phyloP scores from a whole-genome alignment of 2,888 invertebrate genomes.

The Sepiola atlantica region DNA sequence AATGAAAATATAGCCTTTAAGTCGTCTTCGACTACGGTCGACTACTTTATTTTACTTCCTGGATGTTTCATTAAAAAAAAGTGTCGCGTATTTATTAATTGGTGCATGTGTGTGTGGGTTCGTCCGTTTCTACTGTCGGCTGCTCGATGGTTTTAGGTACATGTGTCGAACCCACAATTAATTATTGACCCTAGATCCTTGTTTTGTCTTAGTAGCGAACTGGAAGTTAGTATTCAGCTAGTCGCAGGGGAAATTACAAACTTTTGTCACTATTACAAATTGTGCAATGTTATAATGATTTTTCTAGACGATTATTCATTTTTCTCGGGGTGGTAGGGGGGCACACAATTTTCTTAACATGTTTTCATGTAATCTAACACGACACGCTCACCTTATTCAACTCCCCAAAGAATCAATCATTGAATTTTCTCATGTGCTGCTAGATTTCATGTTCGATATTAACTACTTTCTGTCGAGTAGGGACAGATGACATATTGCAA shows the following conservation, averaged over 20 bases:
- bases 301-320: too few species aligned
- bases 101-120: too few species aligned
- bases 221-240: background rate
- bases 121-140: too few species aligned
- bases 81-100: too few species aligned
- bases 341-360: background rate
- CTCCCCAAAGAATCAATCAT: background rate
- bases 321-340: too few species aligned
- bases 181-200: background rate
- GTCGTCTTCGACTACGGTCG: too few species aligned
- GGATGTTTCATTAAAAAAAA: too few species aligned
- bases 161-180: background rate
- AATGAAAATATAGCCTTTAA: too few species aligned
- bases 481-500: background rate
- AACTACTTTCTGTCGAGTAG: background rate
- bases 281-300: background rate
- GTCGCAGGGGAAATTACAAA: background rate
- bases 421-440: background rate
- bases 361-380: background rate
- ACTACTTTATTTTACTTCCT: too few species aligned
- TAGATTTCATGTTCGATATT: background rate
- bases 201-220: background rate
- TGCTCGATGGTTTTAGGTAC: too few species aligned
- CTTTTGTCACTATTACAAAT: background rate
- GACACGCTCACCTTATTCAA: background rate